These are phyloP conservation scores for Pampus argenteus DNA, from an alignment of 2,797 vertebrate genomes.

Conservation along the genomic window DNA sequence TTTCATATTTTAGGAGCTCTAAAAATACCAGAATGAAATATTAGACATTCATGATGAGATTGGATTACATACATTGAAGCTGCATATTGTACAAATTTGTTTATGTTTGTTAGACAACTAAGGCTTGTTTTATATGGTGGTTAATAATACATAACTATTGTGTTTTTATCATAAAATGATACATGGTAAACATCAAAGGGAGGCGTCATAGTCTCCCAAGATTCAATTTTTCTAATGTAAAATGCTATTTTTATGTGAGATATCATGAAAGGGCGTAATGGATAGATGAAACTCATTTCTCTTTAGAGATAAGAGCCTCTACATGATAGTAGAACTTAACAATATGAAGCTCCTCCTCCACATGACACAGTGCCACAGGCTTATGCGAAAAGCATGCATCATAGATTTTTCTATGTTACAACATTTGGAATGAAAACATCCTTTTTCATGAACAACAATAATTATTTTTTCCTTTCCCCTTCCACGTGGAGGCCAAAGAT, in stretches of 20 bases:
- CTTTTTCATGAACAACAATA: slow-evolving; percentile 7
- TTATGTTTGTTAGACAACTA: slow-evolving; percentile 3
- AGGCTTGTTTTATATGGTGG: neutral
- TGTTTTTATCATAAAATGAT: slow-evolving; percentile 20
- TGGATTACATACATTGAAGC: slow-evolving; percentile 27
- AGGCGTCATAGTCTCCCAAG: neutral
- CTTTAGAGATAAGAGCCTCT: slow-evolving; percentile 24
- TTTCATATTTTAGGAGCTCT: neutral
- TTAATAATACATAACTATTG: slow-evolving; percentile 32
- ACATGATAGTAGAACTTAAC: slow-evolving; percentile 22
- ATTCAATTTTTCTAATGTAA: slow-evolving; percentile 22
- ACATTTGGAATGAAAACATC: neutral
- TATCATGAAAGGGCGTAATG: slow-evolving; percentile 29
- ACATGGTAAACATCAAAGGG: slow-evolving; percentile 28
- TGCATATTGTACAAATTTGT: slow-evolving; percentile 23
- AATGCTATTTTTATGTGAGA: slow-evolving; percentile 7
- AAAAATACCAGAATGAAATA: slow-evolving; percentile 21
- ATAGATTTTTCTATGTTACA: slow-evolving; percentile 12
- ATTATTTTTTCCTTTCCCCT: slow-evolving; percentile 6
- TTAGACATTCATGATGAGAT: neutral
- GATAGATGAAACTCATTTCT: slow-evolving; percentile 37
- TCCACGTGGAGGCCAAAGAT: slow-evolving; percentile 3
- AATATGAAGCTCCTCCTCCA: slow-evolving; percentile 27
- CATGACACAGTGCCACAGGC: slow-evolving; percentile 23
- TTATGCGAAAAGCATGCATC: slow-evolving; percentile 22